Conservation (phyloP, 2,888 invertebrate genomes). For the Cataglyphis rosenhaueri region DNA sequence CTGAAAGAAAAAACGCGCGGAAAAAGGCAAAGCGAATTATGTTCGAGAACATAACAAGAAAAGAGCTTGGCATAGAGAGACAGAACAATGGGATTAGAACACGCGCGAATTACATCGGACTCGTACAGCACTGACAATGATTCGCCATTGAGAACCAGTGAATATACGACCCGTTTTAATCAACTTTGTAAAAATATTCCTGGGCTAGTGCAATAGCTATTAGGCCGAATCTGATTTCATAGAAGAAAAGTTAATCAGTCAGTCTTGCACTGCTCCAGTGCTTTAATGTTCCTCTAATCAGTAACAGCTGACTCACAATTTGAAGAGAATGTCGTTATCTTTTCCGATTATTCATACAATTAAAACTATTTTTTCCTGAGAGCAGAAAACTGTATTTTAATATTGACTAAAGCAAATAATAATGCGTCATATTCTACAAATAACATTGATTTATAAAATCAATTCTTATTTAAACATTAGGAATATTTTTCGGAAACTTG, state of each 20-base stretch:
- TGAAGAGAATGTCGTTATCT: not conserved
- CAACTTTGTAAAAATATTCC: conserved; percentile 75
- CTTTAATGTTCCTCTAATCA: conserved; percentile 39
- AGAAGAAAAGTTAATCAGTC: conserved; percentile 68
- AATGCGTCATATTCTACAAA: not conserved
- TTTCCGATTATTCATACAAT: not conserved
- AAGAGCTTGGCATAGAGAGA: not conserved
- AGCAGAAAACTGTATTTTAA: not conserved
- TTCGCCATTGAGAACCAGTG: conserved; percentile 50
- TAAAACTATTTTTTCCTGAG: not conserved
- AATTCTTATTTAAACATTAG: not conserved
- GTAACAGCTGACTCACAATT: not conserved
- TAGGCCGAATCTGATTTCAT: conserved; percentile 73
- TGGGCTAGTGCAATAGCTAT: conserved; percentile 50
- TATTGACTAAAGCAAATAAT: not conserved
- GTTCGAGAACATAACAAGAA: conserved; percentile 9
- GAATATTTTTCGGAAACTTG: not conserved
- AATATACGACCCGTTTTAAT: conserved; percentile 72
- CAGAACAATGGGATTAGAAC: conserved; percentile 19
- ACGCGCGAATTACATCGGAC: not conserved
- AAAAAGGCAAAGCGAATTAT: conserved; percentile 5
- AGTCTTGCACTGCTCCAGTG: conserved; percentile 45
- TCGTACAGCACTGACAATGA: conserved; percentile 54
- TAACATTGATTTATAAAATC: not conserved
- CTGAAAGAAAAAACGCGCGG: conserved; percentile 19